These are phyloP conservation scores for Leptopilina drosophilae DNA, from an alignment of 2,888 invertebrate genomes.

Conservation along the genomic window DNA sequence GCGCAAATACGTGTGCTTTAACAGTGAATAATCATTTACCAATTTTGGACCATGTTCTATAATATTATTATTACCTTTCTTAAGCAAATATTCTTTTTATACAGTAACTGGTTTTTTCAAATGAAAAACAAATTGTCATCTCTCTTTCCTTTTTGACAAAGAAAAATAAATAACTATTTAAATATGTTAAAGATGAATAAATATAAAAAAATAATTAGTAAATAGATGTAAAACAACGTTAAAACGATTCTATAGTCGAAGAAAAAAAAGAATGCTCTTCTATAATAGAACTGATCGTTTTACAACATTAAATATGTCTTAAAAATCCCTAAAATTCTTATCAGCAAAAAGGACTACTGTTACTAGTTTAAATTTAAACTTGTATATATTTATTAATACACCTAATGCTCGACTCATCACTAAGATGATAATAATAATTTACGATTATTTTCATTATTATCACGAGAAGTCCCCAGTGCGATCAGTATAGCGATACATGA, in stretches of 20 bases:
- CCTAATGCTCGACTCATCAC: slow-evolving; percentile 39
- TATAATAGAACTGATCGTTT: slow-evolving; percentile 29
- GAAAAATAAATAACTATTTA: not conserved
- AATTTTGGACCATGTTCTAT: not conserved
- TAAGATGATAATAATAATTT: slow-evolving; percentile 24
- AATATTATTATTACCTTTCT: not conserved
- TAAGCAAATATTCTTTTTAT: not conserved
- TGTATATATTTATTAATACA: slow-evolving; percentile 18
- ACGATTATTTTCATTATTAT: slow-evolving; percentile 39
- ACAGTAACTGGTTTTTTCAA: not conserved
- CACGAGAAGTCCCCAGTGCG: slow-evolving; percentile 33
- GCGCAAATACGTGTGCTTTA: slow-evolving; percentile 22
- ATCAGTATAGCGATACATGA: not conserved
- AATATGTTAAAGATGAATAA: not conserved
- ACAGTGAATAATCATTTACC: not conserved
- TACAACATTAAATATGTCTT: slow-evolving; percentile 7
- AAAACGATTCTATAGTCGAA: not conserved
- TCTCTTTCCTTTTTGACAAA: not conserved
- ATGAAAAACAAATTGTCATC: slow-evolving; percentile 3
- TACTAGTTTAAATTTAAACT: slow-evolving; percentile 21
- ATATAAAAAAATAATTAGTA: not conserved
- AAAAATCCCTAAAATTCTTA: slow-evolving; percentile 32
- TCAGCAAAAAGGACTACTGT: slow-evolving; percentile 29
- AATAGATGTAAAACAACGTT: slow-evolving; percentile 53
- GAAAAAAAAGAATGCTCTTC: slow-evolving; percentile 44